Conservation (phyloP, 2,888 invertebrate genomes). For the Melanostoma mellinum region DNA sequence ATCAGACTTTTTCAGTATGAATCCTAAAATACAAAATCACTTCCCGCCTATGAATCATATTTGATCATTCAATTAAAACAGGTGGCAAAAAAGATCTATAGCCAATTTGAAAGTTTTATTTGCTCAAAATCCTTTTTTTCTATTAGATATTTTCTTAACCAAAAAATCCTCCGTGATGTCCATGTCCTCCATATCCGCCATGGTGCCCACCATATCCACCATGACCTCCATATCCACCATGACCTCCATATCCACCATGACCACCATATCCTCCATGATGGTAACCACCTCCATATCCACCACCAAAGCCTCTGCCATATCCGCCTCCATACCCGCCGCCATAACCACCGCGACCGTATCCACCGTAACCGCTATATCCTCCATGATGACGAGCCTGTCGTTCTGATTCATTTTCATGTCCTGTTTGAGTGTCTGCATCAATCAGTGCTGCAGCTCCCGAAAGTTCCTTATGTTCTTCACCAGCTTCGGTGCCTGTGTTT, state of each 20-base stretch:
- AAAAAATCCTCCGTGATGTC: conserved; percentile 32
- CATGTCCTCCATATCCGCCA: conserved; percentile 47
- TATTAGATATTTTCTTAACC: conserved; percentile 42
- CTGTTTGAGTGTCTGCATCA: conserved; percentile 71
- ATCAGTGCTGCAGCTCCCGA: conserved; percentile 47
- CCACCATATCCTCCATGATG: conserved; percentile 75
- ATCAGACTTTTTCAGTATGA: too few relatives aligned
- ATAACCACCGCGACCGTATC: conserved; percentile 38
- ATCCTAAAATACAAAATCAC: too few relatives aligned
- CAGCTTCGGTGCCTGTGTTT: conserved; percentile 17
- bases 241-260: conserved; percentile 40
- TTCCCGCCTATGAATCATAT: neutral
- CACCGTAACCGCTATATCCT: conserved; percentile 59
- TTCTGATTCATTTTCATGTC: conserved; percentile 75
- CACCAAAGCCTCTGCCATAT: conserved; percentile 25
- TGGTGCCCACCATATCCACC: conserved; percentile 23
- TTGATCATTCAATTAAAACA: too few relatives aligned
- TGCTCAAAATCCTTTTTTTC: neutral
- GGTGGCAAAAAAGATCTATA: too few relatives aligned
- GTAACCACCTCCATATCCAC: conserved; percentile 61
- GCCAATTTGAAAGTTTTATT: neutral
- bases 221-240: conserved; percentile 31
- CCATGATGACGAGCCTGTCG: conserved; percentile 74
- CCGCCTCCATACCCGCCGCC: conserved; percentile 41
- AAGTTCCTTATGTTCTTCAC: conserved; percentile 19